Evolutionary conservation across 2,113 vertebrate genomes (phyloP), one percentile per base, ranked within the genome.

Genomic region (Egretta garzetta): DNA sequence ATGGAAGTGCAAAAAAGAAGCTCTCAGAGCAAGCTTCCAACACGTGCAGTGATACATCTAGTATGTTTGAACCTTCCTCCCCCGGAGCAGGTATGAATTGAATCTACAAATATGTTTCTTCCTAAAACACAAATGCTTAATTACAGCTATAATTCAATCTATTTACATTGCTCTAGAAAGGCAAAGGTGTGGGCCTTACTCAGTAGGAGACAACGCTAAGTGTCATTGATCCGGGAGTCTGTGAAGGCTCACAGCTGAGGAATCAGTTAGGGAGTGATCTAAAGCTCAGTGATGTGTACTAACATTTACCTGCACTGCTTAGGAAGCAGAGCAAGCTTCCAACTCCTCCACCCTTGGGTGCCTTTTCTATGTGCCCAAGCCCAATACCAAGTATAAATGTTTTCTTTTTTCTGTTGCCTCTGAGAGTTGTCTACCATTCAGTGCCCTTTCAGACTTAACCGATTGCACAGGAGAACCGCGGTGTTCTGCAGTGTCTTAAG

Each of bases 1-100:
- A 99, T 22, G 99, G 99, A 47, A 99, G 99, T 86, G 98, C 98
- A 28, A 99, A 99, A 97, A 99, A 99, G 98, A 99, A 99, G 39
- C 98, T 99, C 20, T 98, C 98, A 0, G 99, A 99, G 96, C 99
- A 99, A 94, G 99, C 98, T 30, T 99, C 99, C 67, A 99, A 99
- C 97, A 99, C 99, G 0, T 99, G 93, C 98, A 99, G 99, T 4
- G 99, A 99, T 82, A 98, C 99, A 0, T 99, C 99, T 91, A 99
- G 99, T 4, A 95, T 99, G 82, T 99, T 99, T 52, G 99, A 99
- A 92, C 99, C 99, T 9, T 99, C 99, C 1, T 99, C 99, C 33
- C 99, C 99, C 0, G 99, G 99, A 62, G 98, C 99, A 88, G 99
- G 99, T 99, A 98, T 94, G 96, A 43, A 41, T 20, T 64, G 23